These are phyloP conservation scores for Zoanthus solanderi DNA, from an alignment of 92 coral and sea anemone species.

Conservation along the genomic window DNA sequence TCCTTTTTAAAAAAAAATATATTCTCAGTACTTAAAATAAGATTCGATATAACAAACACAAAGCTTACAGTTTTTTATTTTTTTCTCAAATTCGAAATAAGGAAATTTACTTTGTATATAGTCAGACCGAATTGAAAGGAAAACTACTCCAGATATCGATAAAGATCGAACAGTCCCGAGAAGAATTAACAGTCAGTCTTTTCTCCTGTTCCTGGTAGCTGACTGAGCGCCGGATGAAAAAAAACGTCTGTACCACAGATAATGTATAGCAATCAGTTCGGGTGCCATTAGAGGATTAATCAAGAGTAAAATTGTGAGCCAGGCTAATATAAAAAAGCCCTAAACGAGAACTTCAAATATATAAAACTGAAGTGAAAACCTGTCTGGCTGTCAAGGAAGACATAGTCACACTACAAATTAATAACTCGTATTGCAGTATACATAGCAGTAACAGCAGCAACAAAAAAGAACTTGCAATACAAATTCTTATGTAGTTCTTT, in stretches of 20 bases:
- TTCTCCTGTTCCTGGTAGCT: conserved; percentile 76
- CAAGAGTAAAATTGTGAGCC: conserved; percentile 59
- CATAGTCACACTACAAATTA: not conserved
- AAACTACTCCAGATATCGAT: conserved; percentile 79
- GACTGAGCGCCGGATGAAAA: conserved; percentile 75
- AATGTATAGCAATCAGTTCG: conserved; percentile 68
- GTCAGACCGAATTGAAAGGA: too few relatives aligned
- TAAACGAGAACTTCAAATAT: not conserved
- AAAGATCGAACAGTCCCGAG: conserved; percentile 77
- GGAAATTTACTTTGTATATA: too few relatives aligned
- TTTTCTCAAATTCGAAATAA: too few relatives aligned
- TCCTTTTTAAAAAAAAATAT: too few relatives aligned
- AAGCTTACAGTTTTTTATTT: too few relatives aligned
- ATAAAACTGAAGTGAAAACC: not conserved
- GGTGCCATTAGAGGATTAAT: conserved; percentile 89
- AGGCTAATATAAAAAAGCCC: not conserved
- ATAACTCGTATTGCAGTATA: not conserved
- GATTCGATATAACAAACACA: too few relatives aligned
- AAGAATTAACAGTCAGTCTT: conserved; percentile 78
- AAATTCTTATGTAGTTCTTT: too few relatives aligned
- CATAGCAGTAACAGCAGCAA: not conserved
- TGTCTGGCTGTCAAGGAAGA: not conserved
- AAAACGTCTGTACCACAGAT: conserved; percentile 71
- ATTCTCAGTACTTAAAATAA: too few relatives aligned
- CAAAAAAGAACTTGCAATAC: too few relatives aligned